Evolutionary conservation across 1,140 invertebrate genomes (phyloP), one percentile per base, ranked within the genome.

Genomic region (Drosophila bipectinata): DNA sequence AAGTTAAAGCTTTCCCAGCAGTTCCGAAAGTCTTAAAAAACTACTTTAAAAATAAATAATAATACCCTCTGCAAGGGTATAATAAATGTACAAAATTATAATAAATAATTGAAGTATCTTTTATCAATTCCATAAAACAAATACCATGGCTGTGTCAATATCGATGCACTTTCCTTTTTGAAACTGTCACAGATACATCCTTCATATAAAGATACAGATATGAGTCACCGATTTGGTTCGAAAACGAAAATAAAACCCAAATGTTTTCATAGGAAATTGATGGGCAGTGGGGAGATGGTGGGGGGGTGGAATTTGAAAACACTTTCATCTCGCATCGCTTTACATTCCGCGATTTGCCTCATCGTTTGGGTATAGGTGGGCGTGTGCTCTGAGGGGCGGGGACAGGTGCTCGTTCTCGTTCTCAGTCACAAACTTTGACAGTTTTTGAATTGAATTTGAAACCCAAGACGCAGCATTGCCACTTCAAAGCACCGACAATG

Each of bases 261-360:
- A 87, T 77, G 71, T 82, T 82, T 87, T 87, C 78, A 60, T 79
- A n/a, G 59, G 51, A 87, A 78, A 82, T 10, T 52, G 30, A 54
- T 39, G 47, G 45, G n/a, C 26, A 32, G 48, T 32, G 18, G 21
- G 30, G 37, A 32, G 10, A 15, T 39, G 24, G 32, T 61, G 41
- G 9, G 12, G 41, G 39, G 21, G 21, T 3, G 2, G 6, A 28
- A 28, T 55, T 54, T 3, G 37, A 53, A 52, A 79, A 69, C 79
- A 88, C 83, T 88, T 88, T 88, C 83, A 88, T 88, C 84, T 89
- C 57, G 83, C 68, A 79, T 88, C 79, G 62, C 44, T 72, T 88
- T 88, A 89, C 83, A 49, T 28, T 34, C 32, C 30, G 21, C 41
- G 58, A 72, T 47, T 24, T 68, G 61, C 45, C 72, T 59, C 63